Conservation (phyloP, 2,797 vertebrate species). For the Miichthys miiuy region DNA sequence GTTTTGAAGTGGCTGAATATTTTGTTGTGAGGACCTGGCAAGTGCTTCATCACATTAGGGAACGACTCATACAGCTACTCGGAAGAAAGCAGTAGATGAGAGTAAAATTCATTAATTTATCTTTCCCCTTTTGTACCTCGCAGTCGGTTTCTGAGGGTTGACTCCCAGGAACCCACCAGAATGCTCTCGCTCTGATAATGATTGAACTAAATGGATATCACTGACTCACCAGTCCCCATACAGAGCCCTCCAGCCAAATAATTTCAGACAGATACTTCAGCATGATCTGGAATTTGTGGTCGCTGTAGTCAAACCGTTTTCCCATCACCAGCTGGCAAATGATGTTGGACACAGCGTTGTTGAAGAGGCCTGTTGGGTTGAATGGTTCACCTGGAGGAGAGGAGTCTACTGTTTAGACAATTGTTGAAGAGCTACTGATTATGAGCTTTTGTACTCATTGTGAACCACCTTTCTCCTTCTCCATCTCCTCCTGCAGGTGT, state of each 20-base stretch:
- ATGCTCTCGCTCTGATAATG: background rate
- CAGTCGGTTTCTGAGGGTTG: too few relatives aligned
- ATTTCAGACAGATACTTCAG: constrained; percentile 60
- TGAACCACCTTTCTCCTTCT: constrained; percentile 67
- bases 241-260: constrained; percentile 59
- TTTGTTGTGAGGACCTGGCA: constrained; percentile 80
- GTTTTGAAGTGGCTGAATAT: constrained; percentile 55
- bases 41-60: constrained; percentile 73
- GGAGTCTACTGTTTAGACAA: background rate
- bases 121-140: background rate
- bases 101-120: background rate
- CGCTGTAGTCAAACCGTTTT: constrained; percentile 76
- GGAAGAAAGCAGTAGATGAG: background rate
- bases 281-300: constrained; percentile 72
- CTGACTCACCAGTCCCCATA: constrained; percentile 70
- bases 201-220: background rate
- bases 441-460: background rate
- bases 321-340: constrained; percentile 81
- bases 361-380: constrained; percentile 64
- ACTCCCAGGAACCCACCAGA: background rate
- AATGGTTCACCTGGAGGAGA: constrained; percentile 70
- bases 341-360: constrained; percentile 80
- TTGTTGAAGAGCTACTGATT: background rate
- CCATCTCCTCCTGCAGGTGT: constrained; percentile 71
- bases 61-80: constrained; percentile 74